Base-by-base conservation (phyloP, 2,113 vertebrate genomes). In the Passer montanus region DNA sequence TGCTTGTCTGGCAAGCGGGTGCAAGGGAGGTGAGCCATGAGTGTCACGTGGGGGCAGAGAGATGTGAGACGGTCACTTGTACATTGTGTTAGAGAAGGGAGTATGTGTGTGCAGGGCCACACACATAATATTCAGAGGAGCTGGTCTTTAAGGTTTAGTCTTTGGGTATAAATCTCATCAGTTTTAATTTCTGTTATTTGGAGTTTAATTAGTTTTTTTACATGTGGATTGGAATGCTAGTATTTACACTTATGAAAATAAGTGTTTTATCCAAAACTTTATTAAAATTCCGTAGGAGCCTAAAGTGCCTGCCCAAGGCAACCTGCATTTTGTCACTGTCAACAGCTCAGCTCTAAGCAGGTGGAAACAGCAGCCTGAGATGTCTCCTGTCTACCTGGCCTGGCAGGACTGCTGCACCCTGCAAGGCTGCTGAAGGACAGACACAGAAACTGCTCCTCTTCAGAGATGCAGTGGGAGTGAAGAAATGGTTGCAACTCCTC, bases 181-280 rank as follows among this genome's bases (percentile, higher is more conserved):
- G 30, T 66, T 89, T 87, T 58, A 12, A 49, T 82, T 63, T 76
- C 31, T 66, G 16, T 4, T 7, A 23, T 50, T 52, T n/a, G 12
- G 43, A 8, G 1, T 74, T 84, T n/a, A 21, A 6, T 39, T 47
- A n/a, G 26, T 2, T 24, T 49, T 20, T 86, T 77, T 10, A 13
- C 44, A 55, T 67, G 12, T n/a, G 28, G 11, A 23, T 83, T 86
- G 84, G 33, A 30, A 47, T 60, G 16, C 14, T 50, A 58, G 68
- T 62, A 56, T 74, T 84, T 87, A 46, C 17, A 35, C 43, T 53
- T 74, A 27, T 0, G 4, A 72, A 88, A 90, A 68, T 35, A 59
- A 59, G n/a, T 94, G 79, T 83, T 92, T 88, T 79, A 83, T 75
- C 66, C 83, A 62, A 88, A 92, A 67, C 79, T 52, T 75, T 75